A percentile compares a stretch with the other conserved stretches of the same genome.
These are phyloP conservation scores for Etheostoma spectabile DNA, from an alignment of 2,113 vertebrate species.

Conservation along the genomic window DNA sequence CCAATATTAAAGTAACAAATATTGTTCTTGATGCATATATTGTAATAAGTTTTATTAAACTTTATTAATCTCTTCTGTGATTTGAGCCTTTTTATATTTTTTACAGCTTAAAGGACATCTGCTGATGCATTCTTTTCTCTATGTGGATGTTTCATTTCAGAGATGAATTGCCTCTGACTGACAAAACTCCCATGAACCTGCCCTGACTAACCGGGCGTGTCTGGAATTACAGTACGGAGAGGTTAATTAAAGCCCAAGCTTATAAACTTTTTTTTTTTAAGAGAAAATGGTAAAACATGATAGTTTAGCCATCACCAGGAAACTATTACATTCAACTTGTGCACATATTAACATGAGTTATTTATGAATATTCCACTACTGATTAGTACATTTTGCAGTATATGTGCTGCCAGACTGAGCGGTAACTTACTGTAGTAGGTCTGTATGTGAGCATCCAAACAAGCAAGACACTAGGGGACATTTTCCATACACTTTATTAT, in stretches of 20 bases:
- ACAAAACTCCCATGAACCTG: constrained; percentile 1
- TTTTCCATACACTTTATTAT: constrained; percentile 85
- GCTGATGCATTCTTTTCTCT: not conserved
- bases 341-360: not conserved
- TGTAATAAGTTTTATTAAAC: constrained; percentile 81
- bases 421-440: not conserved
- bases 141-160: not conserved
- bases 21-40: constrained; percentile 75
- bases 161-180: constrained; percentile 11
- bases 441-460: not conserved
- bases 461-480: not conserved
- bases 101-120: not conserved
- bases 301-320: not conserved
- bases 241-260: not conserved
- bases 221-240: not conserved
- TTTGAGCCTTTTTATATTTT: not conserved
- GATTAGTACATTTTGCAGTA: not conserved
- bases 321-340: not conserved
- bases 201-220: not conserved
- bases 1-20: constrained; percentile 76
- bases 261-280: not conserved
- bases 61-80: constrained; percentile 1
- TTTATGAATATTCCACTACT: not conserved
- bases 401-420: not conserved
- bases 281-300: not conserved